Percentiles rank a stretch among this genome's conserved stretches.
Conservation (phyloP, 2,797 vertebrate species). For the Hypotaenidia okinawae region DNA sequence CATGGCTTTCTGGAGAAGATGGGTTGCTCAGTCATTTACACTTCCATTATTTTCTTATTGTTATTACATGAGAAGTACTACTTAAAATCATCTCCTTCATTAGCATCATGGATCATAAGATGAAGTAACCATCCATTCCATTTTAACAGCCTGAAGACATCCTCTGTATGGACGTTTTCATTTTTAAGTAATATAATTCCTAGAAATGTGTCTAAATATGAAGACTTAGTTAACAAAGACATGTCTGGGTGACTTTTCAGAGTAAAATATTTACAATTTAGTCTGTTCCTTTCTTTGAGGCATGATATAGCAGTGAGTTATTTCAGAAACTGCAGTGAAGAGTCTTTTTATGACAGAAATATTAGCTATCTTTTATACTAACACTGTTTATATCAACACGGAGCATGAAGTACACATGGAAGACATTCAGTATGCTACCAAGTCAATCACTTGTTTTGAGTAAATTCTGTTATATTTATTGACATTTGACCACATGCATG, state of each 20-base stretch:
- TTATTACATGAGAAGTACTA: background rate
- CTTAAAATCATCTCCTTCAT: conserved; percentile 19
- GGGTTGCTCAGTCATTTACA: background rate
- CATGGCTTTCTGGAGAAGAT: background rate
- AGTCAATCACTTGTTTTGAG: background rate
- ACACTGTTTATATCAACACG: background rate
- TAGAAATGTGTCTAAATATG: background rate
- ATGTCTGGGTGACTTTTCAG: background rate
- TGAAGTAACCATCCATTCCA: background rate
- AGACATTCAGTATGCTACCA: background rate
- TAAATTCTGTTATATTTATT: background rate
- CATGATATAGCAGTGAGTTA: background rate
- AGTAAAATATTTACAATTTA: background rate
- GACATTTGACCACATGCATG: background rate
- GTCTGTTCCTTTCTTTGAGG: background rate
- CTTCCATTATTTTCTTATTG: background rate
- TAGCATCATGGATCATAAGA: background rate
- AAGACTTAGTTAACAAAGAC: background rate
- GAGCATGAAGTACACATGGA: background rate
- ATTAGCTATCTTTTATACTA: background rate
- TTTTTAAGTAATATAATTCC: background rate
- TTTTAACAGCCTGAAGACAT: background rate
- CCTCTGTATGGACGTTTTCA: background rate
- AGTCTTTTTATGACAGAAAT: conserved; percentile 27
- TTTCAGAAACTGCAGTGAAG: conserved; percentile 6